These are phyloP conservation scores for Drosophila aff. DNA, from an alignment of 1,140 invertebrate genomes.

Conservation along the genomic window DNA sequence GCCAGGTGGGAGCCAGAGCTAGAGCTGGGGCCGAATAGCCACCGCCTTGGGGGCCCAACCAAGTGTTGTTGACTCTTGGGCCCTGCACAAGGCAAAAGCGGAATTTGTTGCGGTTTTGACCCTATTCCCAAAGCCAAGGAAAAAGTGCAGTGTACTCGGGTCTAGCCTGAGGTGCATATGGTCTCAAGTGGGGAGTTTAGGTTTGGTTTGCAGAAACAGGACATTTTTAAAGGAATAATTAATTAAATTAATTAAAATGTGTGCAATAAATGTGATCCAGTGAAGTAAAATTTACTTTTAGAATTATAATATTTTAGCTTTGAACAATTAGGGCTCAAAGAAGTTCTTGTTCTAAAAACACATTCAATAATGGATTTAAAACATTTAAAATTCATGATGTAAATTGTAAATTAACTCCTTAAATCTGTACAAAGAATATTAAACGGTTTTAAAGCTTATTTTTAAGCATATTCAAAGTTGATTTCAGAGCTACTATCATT, in stretches of 20 bases:
- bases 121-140: conserved; percentile 84
- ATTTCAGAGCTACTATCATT: no score
- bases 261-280: not conserved
- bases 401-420: no score
- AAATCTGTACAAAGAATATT: no score
- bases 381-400: no score
- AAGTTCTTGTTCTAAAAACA: no score
- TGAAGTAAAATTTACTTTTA: no score
- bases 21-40: conserved; percentile 1
- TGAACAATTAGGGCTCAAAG: no score
- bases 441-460: no score
- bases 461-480: no score
- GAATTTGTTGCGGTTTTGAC: conserved; percentile 82
- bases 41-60: conserved; percentile 11
- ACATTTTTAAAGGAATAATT: not conserved
- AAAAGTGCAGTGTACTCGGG: conserved; percentile 63
- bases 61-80: conserved; percentile 79
- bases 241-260: no score
- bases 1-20: conserved; percentile 11
- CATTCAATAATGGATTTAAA: no score
- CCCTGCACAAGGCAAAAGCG: conserved; percentile 65
- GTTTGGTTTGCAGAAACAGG: not conserved
- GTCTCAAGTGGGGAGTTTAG: not conserved
- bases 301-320: no score
- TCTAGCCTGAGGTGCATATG: not conserved